These are phyloP conservation scores for Lasioglossum pauxillum DNA, from an alignment of 2,888 invertebrate genomes.

Conservation along the genomic window DNA sequence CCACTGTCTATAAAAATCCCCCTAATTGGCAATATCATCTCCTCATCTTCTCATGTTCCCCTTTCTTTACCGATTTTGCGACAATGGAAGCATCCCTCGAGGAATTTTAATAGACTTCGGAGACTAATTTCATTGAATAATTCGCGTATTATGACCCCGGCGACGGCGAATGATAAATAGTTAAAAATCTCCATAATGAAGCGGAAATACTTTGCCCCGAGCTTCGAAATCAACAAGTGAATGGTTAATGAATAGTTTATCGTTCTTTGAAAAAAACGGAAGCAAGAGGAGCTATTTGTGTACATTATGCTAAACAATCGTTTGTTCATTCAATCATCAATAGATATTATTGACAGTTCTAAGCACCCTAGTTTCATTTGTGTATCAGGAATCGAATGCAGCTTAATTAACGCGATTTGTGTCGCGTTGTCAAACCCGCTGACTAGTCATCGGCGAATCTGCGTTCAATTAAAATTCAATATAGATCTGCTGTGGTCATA, in stretches of 20 bases:
- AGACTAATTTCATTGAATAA: conserved; percentile 59
- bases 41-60: not conserved
- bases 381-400: conserved; percentile 1
- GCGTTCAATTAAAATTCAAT: conserved; percentile 8
- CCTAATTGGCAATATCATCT: conserved; percentile 28
- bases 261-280: not conserved
- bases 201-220: conserved; percentile 39
- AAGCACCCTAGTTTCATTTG: not conserved
- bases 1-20: conserved; percentile 12
- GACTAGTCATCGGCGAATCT: not conserved
- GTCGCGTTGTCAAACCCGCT: too few relatives aligned
- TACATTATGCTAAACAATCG: not conserved
- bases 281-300: not conserved
- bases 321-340: conserved; percentile 1
- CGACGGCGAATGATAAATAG: conserved; percentile 48
- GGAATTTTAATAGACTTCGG: conserved; percentile 38
- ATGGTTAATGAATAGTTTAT: conserved; percentile 5
- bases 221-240: conserved; percentile 54
- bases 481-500: not conserved
- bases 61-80: not conserved
- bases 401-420: conserved; percentile 1
- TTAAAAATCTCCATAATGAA: conserved; percentile 54
- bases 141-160: conserved; percentile 42
- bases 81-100: conserved; percentile 15
- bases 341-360: not conserved